Base-by-base conservation (phyloP, 1,140 invertebrate species). In the Solen grandis region DNA sequence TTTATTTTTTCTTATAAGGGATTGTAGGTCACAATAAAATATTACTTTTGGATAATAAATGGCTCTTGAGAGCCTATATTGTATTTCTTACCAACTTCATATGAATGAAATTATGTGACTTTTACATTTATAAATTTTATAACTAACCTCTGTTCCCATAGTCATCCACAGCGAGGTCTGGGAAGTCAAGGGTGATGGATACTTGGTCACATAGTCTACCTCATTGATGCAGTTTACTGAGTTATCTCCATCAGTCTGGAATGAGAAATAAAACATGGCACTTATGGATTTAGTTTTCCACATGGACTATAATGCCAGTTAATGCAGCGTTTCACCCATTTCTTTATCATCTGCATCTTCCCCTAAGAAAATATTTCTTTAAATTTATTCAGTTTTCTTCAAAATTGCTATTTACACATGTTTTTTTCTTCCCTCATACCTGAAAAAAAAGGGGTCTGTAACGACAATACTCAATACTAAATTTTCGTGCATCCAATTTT, bases 111-210 rank as follows among this genome's bases (percentile, higher is more conserved):
- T 46, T 10, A 10, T 46, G 41, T 46, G 19, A 46, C 41, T 46
- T 46, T 8, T 19, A 10, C 41, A 46, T 19, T 46, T 46, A 46
- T 8, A 46, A 46, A 46, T 46, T 10, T 10, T 46, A 8, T 46
- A 46, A 54, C 31, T 35, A 19, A 77, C 74, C 76, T 31, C 52
- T 84, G 84, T 93, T 93, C 63, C 83, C 86, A 78, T 73, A 91
- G 62, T 92, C 85, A 85, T 94, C 93, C 25, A 89, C 79, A 60
- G 90, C 93, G 4, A 92, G 69, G 85, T 94, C 90, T 14, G 93
- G 93, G 81, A 90, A 93, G 3, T 83, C 59, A 1, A 94, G 66
- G 5, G 74, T 80, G 3, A 88, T 41, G 59, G 78, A 35, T 16
- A 84, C 10, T 74, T 62, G 13, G 19, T 36, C 5, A 31, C 38